Base-by-base conservation (phyloP, 2,888 invertebrate genomes). In the Orthonevra nobilis region DNA sequence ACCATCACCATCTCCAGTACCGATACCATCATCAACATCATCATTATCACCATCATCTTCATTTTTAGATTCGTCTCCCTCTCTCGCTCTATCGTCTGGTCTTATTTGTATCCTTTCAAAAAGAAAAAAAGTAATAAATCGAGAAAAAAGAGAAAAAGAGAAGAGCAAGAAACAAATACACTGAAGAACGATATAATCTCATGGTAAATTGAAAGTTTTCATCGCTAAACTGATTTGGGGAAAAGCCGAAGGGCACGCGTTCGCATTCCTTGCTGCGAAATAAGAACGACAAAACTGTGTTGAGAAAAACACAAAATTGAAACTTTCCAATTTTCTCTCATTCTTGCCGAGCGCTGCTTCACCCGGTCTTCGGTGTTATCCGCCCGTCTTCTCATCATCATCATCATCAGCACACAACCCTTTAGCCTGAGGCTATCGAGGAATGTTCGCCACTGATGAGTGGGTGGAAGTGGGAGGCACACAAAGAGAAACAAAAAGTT, bases 191-290 rank as follows among this genome's bases (percentile, higher is more conserved):
- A 72, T 66, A 64, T 70, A 72, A 77, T 77, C 72, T 72, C 58
- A 72, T 77, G 77, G 77, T 77, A 77, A 77, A 77, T 77, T 77
- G 77, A 77, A 77, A 77, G 72, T 72, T 72, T 77, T 46, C 77
- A 72, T 77, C 77, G 64, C 72, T 77, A 77, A 72, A 77, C 72
- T 64, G 64, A 72, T 72, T 72, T 70, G 17, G 38, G 54, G 34
- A 50, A 40, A 58, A 70, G 72, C 77, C 72, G 60, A 72, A 66
- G 70, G 77, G 77, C 52, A 64, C 64, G 52, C 72, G 72, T 72
- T 54, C 60, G 38, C 75, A 70, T 77, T 77, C 52, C 56, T n/a
- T n/a, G n/a, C 12, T 54, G 19, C 52, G 36, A 54, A 56, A 40
- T 30, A 30, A 28, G 36, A 19, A 40, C 74, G 19, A 64, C 20